These are phyloP conservation scores for Caenorhabditis sp. DNA, from an alignment of 2,888 invertebrate species.

Conservation along the genomic window DNA sequence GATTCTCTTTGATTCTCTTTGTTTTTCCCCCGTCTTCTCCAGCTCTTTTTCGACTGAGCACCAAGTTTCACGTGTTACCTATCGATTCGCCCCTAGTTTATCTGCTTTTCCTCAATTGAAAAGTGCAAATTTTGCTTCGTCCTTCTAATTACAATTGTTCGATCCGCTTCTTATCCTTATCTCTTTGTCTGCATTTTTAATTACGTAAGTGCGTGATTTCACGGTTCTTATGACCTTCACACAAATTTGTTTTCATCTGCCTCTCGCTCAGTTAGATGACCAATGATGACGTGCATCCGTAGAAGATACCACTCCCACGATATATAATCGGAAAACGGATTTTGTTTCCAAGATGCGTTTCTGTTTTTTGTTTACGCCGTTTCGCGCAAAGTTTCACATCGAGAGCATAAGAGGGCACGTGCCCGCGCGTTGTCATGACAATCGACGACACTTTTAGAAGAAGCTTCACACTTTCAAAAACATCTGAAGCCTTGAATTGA, in stretches of 20 bases:
- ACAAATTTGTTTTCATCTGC: neutral
- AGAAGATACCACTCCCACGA: constrained; percentile 39
- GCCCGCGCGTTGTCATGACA: constrained; percentile 22
- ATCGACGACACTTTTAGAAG: constrained; percentile 10
- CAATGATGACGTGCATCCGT: constrained; percentile 17
- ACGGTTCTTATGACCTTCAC: constrained; percentile 9
- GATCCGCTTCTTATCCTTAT: neutral
- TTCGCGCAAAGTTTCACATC: neutral
- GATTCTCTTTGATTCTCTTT: too few relatives aligned
- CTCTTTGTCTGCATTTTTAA: neutral
- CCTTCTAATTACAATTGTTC: too few relatives aligned
- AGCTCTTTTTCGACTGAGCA: neutral
- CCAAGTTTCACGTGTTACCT: neutral
- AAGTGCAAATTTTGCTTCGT: too few relatives aligned
- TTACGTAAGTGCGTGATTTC: neutral
- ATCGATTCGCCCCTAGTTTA: neutral
- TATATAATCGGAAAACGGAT: neutral
- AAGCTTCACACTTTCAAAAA: neutral
- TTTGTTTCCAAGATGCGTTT: neutral
- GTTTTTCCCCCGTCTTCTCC: too few relatives aligned
- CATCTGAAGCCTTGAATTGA: neutral
- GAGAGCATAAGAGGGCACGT: constrained; percentile 22
- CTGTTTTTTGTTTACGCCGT: constrained; percentile 4
- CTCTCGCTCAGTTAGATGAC: neutral
- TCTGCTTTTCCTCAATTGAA: neutral